Percentiles rank a stretch among this genome's conserved stretches.
Conservation (phyloP, 2,797 vertebrate species). For the Tokudaia tokunoshimensis region DNA sequence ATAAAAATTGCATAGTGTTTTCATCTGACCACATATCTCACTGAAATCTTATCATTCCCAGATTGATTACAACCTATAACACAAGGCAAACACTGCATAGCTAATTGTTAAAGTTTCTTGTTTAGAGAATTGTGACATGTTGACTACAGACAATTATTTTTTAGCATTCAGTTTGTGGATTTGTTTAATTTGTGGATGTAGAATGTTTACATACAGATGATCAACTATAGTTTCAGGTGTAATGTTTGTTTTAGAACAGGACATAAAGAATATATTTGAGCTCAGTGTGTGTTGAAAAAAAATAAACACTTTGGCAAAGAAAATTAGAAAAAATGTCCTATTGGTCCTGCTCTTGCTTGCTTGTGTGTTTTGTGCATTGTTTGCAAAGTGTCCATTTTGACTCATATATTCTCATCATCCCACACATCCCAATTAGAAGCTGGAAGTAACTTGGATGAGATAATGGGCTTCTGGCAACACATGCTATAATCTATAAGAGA, state of each 20-base stretch:
- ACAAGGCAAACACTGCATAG: not conserved
- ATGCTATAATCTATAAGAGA: not conserved
- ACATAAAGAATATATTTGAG: not conserved
- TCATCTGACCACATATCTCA: not conserved
- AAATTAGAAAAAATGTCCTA: not conserved
- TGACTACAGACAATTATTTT: not conserved
- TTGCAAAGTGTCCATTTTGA: not conserved
- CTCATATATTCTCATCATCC: not conserved
- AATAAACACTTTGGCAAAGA: not conserved
- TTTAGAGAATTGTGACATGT: not conserved
- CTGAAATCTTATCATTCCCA: not conserved
- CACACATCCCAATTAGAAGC: not conserved
- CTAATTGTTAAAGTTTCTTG: not conserved
- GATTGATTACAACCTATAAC: not conserved
- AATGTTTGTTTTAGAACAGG: not conserved
- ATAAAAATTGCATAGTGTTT: not conserved
- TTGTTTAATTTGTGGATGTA: not conserved
- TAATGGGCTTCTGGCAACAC: not conserved
- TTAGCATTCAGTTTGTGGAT: not conserved
- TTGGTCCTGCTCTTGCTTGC: not conserved
- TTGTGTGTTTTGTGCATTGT: not conserved
- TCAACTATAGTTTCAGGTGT: not conserved
- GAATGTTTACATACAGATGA: not conserved
- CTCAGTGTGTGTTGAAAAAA: not conserved
- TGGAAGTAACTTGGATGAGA: not conserved